Percentiles rank a stretch among this genome's conserved stretches.
Evolutionary conservation across 2,797 vertebrate genomes (phyloP).

Genomic region (Ambastaia sidthimunki): DNA sequence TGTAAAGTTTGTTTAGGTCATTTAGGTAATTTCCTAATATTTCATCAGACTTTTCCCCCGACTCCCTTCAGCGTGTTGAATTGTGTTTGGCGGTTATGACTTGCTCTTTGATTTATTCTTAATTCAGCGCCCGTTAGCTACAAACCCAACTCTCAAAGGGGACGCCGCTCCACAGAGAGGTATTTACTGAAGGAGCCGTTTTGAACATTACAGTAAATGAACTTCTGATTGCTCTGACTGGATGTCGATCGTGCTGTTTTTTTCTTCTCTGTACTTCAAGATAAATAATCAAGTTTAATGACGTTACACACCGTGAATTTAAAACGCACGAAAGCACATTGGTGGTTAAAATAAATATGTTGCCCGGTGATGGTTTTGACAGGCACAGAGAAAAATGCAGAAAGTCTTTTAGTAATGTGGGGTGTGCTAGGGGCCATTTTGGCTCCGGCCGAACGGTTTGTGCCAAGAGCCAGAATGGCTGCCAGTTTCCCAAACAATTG

Average conservation of each 20-base stretch:
- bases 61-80: conserved; percentile 6
- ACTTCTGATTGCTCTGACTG: conserved; percentile 17
- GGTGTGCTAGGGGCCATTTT: conserved; percentile 77
- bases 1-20: conserved; percentile 30
- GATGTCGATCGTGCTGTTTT: not conserved
- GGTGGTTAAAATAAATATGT: conserved; percentile 75
- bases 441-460: conserved; percentile 68
- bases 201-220: conserved; percentile 20
- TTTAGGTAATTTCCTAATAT: conserved; percentile 38
- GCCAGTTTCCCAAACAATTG: conserved; percentile 79
- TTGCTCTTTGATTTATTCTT: conserved; percentile 34
- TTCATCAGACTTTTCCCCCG: conserved; percentile 14
- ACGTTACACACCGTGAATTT: conserved; percentile 63
- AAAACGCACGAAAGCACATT: conserved; percentile 63
- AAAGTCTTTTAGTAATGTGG: conserved; percentile 67
- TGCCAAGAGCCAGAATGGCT: conserved; percentile 74
- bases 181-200: conserved; percentile 23
- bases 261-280: conserved; percentile 19
- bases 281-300: conserved; percentile 63
- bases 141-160: conserved; percentile 19
- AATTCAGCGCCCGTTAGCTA: conserved; percentile 30
- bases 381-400: conserved; percentile 64
- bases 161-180: not conserved
- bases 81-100: conserved; percentile 24
- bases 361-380: conserved; percentile 65